Evolutionary conservation across 2,888 invertebrate genomes (phyloP).

Genomic region (Parnassius apollo): DNA sequence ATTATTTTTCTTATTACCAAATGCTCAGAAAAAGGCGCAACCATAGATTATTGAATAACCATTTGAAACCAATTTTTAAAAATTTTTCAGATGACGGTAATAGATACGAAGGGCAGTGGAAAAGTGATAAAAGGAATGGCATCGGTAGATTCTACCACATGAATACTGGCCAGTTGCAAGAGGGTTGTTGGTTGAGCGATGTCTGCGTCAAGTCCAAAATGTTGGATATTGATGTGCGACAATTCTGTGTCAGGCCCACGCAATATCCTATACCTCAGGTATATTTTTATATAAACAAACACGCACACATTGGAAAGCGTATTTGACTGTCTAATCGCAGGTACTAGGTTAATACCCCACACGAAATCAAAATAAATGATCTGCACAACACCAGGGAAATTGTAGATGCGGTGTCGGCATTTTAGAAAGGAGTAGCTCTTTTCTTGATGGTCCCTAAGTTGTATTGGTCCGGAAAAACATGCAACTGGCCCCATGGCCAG

Average conservation of each 20-base stretch:
- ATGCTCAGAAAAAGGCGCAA: too few species aligned
- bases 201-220: conserved; percentile 79
- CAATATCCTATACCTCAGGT: conserved; percentile 79
- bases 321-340: too few species aligned
- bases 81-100: conserved; percentile 74
- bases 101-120: conserved; percentile 84
- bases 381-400: too few species aligned
- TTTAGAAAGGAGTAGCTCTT: too few species aligned
- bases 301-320: background rate
- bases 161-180: conserved; percentile 83
- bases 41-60: too few species aligned
- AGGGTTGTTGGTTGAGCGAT: conserved; percentile 83
- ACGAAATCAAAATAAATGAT: too few species aligned
- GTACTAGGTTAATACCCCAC: too few species aligned
- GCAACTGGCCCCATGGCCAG: too few species aligned
- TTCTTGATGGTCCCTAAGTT: too few species aligned
- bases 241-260: conserved; percentile 77
- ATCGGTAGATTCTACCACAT: conserved; percentile 84
- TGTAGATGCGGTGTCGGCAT: too few species aligned
- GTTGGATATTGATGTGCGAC: conserved; percentile 81
- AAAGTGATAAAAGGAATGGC: conserved; percentile 79
- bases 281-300: conserved; percentile 31
- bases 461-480: too few species aligned
- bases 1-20: too few species aligned
- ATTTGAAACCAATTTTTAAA: background rate